phyloP scores from a whole-genome alignment of 1,140 invertebrate species.

The Babylonia areolata region DNA sequence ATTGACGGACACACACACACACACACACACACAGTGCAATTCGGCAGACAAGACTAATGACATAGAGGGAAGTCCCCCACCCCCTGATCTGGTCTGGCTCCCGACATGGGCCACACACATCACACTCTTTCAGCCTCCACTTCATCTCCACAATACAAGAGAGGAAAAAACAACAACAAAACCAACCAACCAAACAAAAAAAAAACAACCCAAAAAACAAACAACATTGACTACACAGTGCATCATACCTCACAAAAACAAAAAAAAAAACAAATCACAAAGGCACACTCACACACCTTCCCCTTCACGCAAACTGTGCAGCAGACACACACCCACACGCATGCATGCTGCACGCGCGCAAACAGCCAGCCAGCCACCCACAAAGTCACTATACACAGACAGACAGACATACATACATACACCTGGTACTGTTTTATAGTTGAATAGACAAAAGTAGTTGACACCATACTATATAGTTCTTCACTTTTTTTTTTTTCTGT shows the following conservation, averaged over 20 bases:
- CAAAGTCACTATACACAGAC: background rate
- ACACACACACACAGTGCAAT: background rate
- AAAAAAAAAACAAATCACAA: background rate
- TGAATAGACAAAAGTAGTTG: constrained; percentile 3
- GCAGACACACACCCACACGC: no score
- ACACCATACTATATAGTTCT: constrained; percentile 1
- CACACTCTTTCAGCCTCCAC: no score
- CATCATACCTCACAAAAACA: background rate
- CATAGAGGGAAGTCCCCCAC: no score
- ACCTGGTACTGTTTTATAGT: background rate
- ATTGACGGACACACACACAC: background rate
- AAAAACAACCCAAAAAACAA: background rate
- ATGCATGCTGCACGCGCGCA: no score
- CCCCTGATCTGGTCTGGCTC: no score
- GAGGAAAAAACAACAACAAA: no score
- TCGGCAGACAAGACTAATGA: background rate
- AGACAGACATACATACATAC: background rate
- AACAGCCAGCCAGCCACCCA: background rate
- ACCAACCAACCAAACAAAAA: no score
- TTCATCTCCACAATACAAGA: no score
- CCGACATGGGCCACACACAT: no score
- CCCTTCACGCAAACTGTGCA: background rate
- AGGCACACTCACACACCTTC: no score
- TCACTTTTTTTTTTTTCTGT: background rate
- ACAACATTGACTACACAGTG: background rate